A percentile compares a stretch with the other conserved stretches of the same genome.
Conservation (phyloP, 2,888 invertebrate species). For the Mactromeris polynyma region DNA sequence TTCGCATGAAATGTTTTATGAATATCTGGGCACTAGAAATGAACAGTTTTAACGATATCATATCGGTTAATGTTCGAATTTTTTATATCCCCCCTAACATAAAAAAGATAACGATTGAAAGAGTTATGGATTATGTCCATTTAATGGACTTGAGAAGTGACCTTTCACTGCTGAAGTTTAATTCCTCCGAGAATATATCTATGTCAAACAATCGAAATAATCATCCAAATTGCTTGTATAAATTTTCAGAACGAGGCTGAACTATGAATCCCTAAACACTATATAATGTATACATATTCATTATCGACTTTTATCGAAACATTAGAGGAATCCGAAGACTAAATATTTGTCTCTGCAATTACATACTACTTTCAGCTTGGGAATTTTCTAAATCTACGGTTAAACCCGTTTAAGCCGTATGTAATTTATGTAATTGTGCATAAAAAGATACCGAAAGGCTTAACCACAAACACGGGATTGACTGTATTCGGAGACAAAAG, state of each 20-base stretch:
- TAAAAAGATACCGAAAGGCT: neutral
- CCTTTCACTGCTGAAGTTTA: slow-evolving; percentile 41
- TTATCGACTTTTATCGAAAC: slow-evolving; percentile 8
- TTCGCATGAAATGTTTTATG: slow-evolving; percentile 49
- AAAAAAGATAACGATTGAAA: slow-evolving; percentile 61
- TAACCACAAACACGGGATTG: no score
- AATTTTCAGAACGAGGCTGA: slow-evolving; percentile 18
- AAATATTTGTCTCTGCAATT: neutral
- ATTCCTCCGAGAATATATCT: slow-evolving; percentile 30
- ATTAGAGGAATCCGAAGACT: neutral
- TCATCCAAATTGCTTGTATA: slow-evolving; percentile 23
- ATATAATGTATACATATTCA: slow-evolving; percentile 5
- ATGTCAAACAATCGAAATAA: slow-evolving; percentile 16
- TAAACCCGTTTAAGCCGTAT: neutral
- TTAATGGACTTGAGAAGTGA: slow-evolving; percentile 54
- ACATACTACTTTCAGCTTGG: neutral
- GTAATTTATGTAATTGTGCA: neutral
- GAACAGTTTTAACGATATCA: slow-evolving; percentile 53
- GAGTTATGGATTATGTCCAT: slow-evolving; percentile 65
- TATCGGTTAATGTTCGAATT: slow-evolving; percentile 60
- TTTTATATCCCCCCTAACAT: slow-evolving; percentile 65
- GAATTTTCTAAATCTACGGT: neutral
- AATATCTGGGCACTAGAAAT: slow-evolving; percentile 46
- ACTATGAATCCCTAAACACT: neutral
- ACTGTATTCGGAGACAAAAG: no score